Conservation (phyloP, 2,888 invertebrate species). For the Zelleria hepariella region DNA sequence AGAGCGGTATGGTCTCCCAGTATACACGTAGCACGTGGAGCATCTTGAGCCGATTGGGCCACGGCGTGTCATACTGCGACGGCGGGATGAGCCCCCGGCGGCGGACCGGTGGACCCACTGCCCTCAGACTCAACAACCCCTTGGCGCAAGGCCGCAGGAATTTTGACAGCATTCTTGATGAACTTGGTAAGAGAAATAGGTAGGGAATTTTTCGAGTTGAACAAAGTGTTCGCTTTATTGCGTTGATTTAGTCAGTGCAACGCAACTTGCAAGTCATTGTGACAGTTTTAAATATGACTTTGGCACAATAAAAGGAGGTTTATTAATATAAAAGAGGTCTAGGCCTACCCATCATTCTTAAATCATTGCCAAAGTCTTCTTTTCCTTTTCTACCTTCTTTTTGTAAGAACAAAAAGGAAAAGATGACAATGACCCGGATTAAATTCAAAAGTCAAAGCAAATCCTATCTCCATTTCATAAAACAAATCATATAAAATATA, state of each 20-base stretch:
- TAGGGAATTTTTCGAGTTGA: too few species aligned
- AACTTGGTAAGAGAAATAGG: neutral
- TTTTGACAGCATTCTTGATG: neutral
- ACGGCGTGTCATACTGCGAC: slow-evolving; percentile 43
- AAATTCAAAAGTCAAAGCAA: slow-evolving; percentile 50
- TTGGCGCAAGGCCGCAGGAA: neutral
- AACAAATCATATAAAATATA: slow-evolving; percentile 43
- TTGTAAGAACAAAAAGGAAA: neutral
- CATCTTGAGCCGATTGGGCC: slow-evolving; percentile 29
- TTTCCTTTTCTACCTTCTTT: too few species aligned
- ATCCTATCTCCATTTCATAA: slow-evolving; percentile 21
- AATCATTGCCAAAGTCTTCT: too few species aligned
- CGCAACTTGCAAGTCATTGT: too few species aligned
- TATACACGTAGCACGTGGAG: slow-evolving; percentile 29
- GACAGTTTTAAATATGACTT: too few species aligned
- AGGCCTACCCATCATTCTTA: too few species aligned
- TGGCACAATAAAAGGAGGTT: too few species aligned
- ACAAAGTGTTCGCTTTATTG: neutral
- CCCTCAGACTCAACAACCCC: neutral
- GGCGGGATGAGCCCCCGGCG: slow-evolving; percentile 28
- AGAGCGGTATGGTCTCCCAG: slow-evolving; percentile 52
- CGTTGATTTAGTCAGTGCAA: too few species aligned
- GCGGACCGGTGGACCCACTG: neutral
- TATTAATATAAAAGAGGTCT: too few species aligned
- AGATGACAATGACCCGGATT: slow-evolving; percentile 11